Evolutionary conservation across 2,888 invertebrate species (phyloP).

Genomic region (Dryadula phaetusa): DNA sequence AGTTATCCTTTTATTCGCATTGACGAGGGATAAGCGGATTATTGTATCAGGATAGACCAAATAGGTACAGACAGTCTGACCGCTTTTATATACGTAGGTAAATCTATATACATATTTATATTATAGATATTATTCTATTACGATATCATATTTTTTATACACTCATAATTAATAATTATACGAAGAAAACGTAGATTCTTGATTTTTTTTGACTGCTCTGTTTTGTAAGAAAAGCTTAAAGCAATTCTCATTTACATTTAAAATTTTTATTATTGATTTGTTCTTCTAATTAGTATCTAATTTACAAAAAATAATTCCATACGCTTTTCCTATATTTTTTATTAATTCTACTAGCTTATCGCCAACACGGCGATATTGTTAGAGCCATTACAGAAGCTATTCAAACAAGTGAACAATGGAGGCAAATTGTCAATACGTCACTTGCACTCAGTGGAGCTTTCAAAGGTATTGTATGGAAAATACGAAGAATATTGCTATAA

Average conservation of each 20-base stretch:
- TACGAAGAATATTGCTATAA: conserved; percentile 9
- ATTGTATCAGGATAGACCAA: conserved; percentile 12
- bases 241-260: too few species aligned
- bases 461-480: conserved; percentile 17
- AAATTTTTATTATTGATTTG: too few species aligned
- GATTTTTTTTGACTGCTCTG: too few species aligned
- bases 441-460: conserved; percentile 21
- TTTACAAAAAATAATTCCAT: not conserved
- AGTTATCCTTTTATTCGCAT: conserved; percentile 17
- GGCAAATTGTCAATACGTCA: conserved; percentile 32
- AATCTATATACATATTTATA: not conserved
- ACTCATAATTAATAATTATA: too few species aligned
- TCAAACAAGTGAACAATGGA: conserved; percentile 28
- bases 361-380: conserved; percentile 6
- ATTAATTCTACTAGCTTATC: not conserved
- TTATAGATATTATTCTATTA: too few species aligned
- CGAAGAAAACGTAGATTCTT: too few species aligned
- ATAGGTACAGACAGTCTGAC: conserved; percentile 17
- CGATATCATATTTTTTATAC: too few species aligned
- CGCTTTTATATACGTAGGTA: not conserved
- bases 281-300: not conserved
- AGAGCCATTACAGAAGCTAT: conserved; percentile 28
- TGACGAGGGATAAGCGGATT: conserved; percentile 23
- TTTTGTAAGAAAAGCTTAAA: too few species aligned
- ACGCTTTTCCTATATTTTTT: not conserved